Conservation (phyloP, 1,140 invertebrate species). For the Bombus terrestris region DNA sequence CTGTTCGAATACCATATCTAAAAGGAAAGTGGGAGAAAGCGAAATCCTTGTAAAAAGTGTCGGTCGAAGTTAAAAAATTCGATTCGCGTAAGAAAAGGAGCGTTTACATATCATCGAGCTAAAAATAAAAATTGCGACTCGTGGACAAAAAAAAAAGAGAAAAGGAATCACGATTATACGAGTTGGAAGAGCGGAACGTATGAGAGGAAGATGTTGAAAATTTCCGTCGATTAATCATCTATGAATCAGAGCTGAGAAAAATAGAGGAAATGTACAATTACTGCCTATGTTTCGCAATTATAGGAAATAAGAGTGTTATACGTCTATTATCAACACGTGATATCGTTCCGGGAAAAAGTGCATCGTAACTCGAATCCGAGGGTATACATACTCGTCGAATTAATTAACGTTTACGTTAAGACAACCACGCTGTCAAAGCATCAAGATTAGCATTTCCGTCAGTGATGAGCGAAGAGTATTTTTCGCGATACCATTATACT, state of each 20-base stretch:
- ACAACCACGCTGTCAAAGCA: not conserved
- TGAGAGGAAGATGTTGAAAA: not conserved
- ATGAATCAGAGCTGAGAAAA: no score
- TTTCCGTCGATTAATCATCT: not conserved
- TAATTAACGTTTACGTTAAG: constrained; percentile 31
- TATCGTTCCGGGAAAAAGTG: not conserved
- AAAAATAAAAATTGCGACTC: no score
- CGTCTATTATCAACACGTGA: not conserved
- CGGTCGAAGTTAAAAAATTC: no score
- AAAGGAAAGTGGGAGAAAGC: no score
- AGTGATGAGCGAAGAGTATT: no score
- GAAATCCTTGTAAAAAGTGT: no score
- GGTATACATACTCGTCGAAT: not conserved
- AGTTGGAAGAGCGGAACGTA: not conserved
- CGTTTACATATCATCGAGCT: no score
- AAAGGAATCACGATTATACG: not conserved
- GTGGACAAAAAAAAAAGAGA: no score
- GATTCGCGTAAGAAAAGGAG: no score
- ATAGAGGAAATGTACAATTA: not conserved
- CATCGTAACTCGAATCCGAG: not conserved
- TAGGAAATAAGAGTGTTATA: not conserved
- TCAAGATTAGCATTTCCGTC: constrained; percentile 26
- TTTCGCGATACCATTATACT: constrained; percentile 22
- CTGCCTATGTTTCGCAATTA: not conserved
- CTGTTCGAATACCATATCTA: no score